Evolutionary conservation across 2,797 vertebrate genomes (phyloP).

Genomic region (Syngnathus acus): DNA sequence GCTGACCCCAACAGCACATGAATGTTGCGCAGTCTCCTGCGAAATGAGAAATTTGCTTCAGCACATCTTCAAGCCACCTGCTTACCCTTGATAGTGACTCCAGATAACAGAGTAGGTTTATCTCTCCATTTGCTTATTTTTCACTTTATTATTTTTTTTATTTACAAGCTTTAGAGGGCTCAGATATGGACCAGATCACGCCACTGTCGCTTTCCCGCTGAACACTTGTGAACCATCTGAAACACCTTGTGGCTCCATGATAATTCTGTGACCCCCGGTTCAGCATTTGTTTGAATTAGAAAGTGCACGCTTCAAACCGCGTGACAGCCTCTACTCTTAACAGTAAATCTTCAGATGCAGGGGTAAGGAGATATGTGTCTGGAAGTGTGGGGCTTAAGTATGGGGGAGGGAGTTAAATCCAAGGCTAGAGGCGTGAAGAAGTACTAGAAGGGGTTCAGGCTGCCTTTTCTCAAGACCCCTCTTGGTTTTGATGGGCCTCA

Average conservation of each 20-base stretch:
- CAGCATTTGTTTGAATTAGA: slow-evolving; percentile 75
- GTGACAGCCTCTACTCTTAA: slow-evolving; percentile 60
- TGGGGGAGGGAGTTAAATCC: slow-evolving; percentile 57
- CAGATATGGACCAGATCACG: not conserved
- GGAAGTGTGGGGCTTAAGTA: slow-evolving; percentile 6
- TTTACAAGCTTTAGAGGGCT: slow-evolving; percentile 18
- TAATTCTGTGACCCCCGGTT: slow-evolving; percentile 55
- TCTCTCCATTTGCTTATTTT: slow-evolving; percentile 49
- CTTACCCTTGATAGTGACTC: slow-evolving; percentile 26
- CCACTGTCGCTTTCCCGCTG: slow-evolving; percentile 40
- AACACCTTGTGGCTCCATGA: slow-evolving; percentile 69
- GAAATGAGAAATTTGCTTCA: slow-evolving; percentile 57
- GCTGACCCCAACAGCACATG: slow-evolving; percentile 30
- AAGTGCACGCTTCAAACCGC: slow-evolving; percentile 69
- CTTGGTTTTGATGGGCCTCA: not conserved
- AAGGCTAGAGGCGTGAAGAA: slow-evolving; percentile 71
- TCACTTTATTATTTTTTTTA: slow-evolving; percentile 49
- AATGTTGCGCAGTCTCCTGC: slow-evolving; percentile 46
- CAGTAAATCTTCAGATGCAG: slow-evolving; percentile 63
- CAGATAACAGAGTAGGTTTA: slow-evolving; percentile 48
- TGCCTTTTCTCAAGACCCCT: slow-evolving; percentile 56
- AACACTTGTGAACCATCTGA: slow-evolving; percentile 66
- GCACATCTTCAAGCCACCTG: slow-evolving; percentile 39
- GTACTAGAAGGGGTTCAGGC: slow-evolving; percentile 58
- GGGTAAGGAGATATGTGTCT: slow-evolving; percentile 17